Evolutionary conservation across 2,888 invertebrate species (phyloP).

Genomic region (Hyppa rectilinea): DNA sequence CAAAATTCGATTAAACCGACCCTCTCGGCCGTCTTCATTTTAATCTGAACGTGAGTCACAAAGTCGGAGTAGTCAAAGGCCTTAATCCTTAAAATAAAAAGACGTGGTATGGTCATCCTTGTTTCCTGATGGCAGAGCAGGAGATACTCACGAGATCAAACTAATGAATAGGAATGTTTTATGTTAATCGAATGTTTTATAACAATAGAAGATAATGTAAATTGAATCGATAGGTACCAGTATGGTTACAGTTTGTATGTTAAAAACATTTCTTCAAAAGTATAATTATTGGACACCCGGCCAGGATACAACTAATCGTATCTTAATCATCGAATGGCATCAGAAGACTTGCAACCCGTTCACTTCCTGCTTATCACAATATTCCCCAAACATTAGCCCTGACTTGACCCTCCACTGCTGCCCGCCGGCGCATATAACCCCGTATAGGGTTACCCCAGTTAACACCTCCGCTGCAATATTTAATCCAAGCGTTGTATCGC

Average conservation of each 20-base stretch:
- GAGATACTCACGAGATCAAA: slow-evolving; percentile 24
- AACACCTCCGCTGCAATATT: slow-evolving; percentile 73
- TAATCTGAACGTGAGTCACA: slow-evolving; percentile 61
- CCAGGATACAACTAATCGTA: background rate
- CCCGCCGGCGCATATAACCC: slow-evolving; percentile 70
- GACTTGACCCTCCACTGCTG: slow-evolving; percentile 58
- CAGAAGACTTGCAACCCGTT: slow-evolving; percentile 2
- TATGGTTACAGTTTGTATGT: background rate
- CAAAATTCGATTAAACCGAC: slow-evolving; percentile 65
- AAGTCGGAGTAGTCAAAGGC: slow-evolving; percentile 53
- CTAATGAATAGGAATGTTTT: slow-evolving; percentile 15
- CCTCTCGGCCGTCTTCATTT: slow-evolving; percentile 62
- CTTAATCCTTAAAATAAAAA: slow-evolving; percentile 57
- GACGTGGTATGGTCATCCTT: slow-evolving; percentile 41
- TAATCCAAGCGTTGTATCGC: slow-evolving; percentile 70
- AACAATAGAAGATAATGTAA: background rate
- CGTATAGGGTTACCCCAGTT: slow-evolving; percentile 68
- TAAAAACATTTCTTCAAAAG: background rate
- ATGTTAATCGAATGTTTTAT: background rate
- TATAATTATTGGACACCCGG: background rate
- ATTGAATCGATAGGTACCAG: background rate
- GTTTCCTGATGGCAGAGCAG: slow-evolving; percentile 40
- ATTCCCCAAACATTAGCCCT: slow-evolving; percentile 47
- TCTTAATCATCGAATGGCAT: background rate
- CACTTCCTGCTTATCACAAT: slow-evolving; percentile 37